Evolutionary conservation across 2,113 vertebrate genomes (phyloP).

Genomic region (Odocoileus virginianus): DNA sequence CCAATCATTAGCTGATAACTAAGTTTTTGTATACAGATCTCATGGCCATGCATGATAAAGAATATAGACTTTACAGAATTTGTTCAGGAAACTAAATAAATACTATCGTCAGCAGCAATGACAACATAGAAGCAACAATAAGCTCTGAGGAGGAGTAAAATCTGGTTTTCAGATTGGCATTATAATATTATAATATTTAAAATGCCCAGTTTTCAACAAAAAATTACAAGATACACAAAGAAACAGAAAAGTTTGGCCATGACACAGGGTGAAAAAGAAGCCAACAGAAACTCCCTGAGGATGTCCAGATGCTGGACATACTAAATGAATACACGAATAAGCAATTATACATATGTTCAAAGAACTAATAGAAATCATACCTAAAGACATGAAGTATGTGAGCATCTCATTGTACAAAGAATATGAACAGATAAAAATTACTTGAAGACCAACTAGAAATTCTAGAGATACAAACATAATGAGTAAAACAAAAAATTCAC

Average conservation of each 20-base stretch:
- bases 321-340: neutral
- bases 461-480: neutral
- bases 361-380: neutral
- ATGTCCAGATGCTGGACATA: neutral
- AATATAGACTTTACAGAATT: neutral
- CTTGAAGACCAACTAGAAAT: neutral
- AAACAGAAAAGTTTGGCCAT: neutral
- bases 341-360: neutral
- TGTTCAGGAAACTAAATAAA: neutral
- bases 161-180: neutral
- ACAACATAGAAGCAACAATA: fast-evolving
- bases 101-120: neutral
- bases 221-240: neutral
- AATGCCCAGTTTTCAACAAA: neutral
- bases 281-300: neutral
- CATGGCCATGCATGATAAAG: neutral
- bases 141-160: neutral
- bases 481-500: neutral
- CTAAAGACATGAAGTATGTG: neutral
- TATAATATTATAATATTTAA: neutral
- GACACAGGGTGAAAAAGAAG: neutral
- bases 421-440: neutral
- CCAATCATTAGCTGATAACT: neutral
- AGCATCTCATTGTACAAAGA: neutral
- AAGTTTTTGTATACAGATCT: neutral